Conservation (phyloP, 2,888 invertebrate species). For the Oxyteleia sp. region DNA sequence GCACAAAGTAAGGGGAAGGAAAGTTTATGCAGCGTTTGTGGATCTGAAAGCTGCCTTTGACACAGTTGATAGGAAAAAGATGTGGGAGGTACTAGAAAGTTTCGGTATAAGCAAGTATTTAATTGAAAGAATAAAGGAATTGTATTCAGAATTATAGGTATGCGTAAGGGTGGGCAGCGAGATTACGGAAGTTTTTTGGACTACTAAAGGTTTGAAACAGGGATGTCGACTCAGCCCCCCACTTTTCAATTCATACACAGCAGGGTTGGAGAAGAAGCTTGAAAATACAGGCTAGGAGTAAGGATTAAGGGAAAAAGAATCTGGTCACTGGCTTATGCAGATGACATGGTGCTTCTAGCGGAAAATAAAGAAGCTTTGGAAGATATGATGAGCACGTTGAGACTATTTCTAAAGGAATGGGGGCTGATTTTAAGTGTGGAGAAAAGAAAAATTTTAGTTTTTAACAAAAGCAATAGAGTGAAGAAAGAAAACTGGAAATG, state of each 20-base stretch:
- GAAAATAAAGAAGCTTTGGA: conserved; percentile 34
- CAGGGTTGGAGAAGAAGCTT: conserved; percentile 35
- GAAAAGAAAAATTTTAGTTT: conserved; percentile 59
- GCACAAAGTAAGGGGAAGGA: conserved; percentile 33
- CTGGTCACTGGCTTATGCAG: conserved; percentile 61
- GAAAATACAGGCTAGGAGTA: conserved; percentile 41
- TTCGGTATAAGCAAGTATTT: conserved; percentile 17
- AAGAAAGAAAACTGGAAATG: conserved; percentile 41
- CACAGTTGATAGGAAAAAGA: conserved; percentile 57
- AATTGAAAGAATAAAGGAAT: conserved; percentile 43
- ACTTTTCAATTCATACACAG: conserved; percentile 63
- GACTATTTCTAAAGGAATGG: conserved; percentile 25
- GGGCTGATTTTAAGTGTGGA: conserved; percentile 41
- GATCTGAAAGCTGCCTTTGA: conserved; percentile 75
- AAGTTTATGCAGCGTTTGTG: conserved; percentile 53
- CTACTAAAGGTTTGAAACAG: conserved; percentile 69
- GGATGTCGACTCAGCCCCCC: conserved; percentile 72
- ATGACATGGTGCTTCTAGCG: conserved; percentile 39
- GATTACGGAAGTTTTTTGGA: conserved; percentile 56
- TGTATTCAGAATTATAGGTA: conserved; percentile 46
- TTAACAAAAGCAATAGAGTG: conserved; percentile 15
- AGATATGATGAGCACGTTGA: conserved; percentile 37
- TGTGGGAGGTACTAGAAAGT: conserved; percentile 69
- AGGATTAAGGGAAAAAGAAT: conserved; percentile 27
- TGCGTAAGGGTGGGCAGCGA: conserved; percentile 42